Evolutionary conservation across 64 coral and sea anemone genomes (phyloP).

Genomic region (Montipora sp.): DNA sequence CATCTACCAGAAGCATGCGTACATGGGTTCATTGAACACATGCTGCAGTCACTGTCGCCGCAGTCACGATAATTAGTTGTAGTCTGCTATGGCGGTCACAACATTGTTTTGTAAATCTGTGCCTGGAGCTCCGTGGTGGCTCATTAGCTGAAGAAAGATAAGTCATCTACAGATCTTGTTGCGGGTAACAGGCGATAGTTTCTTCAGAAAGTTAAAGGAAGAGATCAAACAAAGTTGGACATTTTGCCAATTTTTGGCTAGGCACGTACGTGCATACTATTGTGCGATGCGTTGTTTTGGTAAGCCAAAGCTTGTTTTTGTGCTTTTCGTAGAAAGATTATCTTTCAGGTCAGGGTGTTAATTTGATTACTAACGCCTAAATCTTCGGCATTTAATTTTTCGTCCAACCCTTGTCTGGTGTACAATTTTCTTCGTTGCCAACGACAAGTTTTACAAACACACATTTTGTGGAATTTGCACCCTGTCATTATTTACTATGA

Average conservation of each 20-base stretch:
- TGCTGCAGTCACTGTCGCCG: neutral
- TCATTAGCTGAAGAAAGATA: neutral
- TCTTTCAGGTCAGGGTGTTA: neutral
- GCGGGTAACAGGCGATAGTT: neutral
- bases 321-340: neutral
- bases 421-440: no score
- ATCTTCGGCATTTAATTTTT: neutral
- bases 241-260: neutral
- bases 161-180: neutral
- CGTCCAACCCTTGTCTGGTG: no score
- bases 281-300: conserved; percentile 16
- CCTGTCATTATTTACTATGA: no score
- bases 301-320: conserved; percentile 6
- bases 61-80: neutral
- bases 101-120: neutral
- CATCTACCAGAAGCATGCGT: conserved; percentile 7
- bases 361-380: neutral
- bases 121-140: neutral
- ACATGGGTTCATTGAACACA: neutral
- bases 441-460: no score
- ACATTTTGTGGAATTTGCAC: neutral
- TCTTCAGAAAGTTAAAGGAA: neutral
- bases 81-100: neutral
- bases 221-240: conserved; percentile 18
- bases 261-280: neutral